Base-by-base conservation (phyloP, 1,140 invertebrate genomes). In the Ridgeia piscesae region DNA sequence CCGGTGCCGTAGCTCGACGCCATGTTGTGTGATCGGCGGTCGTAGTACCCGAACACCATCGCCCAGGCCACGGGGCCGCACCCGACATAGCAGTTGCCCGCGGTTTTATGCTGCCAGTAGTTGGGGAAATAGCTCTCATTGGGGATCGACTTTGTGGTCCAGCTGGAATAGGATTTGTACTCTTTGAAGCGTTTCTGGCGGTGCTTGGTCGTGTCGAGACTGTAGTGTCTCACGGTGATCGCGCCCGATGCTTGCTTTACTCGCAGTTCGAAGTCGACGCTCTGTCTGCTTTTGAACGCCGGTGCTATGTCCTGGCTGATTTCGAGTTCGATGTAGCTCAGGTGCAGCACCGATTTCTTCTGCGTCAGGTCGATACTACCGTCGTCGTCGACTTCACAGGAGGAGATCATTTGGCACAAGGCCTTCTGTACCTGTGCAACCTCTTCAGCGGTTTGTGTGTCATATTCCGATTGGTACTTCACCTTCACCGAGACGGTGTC, bases 31-130 rank as follows among this genome's bases (percentile, higher is more conserved):
- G 91, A 89, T 31, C 93, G 91, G 2, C 93, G 91, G 50, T 93
- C 93, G 50, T 92, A 93, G 77, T 93, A 93, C 21, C 93, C 93
- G 34, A 93, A 93, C 14, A 93, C 33, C 93, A 93, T 92, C 31
- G 93, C 91, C 93, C 93, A 93, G 9, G 93, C 93, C 34, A 93
- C 93, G 1, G 93, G 93, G n/a, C 93, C 93, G 91, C 93, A 93
- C 17, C 93, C 93, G n/a, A 93, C 92, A 91, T 91, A 17, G 27
- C 88, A 93, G 27, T 31, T 21, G 31, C 58, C 88, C 33, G 90
- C 91, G 27, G 88, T 77, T 33, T 92, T 89, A 77, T 92, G 92
- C 91, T 93, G 93, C 33, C 89, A 91, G 88, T 93, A 93, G 92
- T 93, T 88, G 27, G 93, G 93, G 91, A 93, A 93, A 34, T 92